Conservation (phyloP, 2,888 invertebrate genomes). For the Diarsia mendica region DNA sequence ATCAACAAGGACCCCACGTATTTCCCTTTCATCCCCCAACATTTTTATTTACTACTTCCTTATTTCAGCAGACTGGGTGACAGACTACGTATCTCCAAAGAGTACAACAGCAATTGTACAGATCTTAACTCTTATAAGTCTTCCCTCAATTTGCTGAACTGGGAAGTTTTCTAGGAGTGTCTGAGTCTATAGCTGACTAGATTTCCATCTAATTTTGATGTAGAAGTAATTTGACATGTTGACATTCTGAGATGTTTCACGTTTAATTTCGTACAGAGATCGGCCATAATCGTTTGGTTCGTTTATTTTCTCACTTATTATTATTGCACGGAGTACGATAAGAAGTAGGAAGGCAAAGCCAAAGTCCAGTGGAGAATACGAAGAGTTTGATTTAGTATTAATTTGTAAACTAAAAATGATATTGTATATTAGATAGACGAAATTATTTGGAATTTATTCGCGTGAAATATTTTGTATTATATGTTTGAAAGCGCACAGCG, state of each 20-base stretch:
- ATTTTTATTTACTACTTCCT: slow-evolving; percentile 30
- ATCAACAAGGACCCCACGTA: slow-evolving; percentile 36
- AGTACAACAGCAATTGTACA: neutral
- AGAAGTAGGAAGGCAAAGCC: slow-evolving; percentile 74
- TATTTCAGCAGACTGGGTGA: slow-evolving; percentile 28
- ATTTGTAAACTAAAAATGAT: slow-evolving; percentile 76
- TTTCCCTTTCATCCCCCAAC: slow-evolving; percentile 26
- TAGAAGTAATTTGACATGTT: slow-evolving; percentile 17
- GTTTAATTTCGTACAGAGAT: slow-evolving; percentile 27
- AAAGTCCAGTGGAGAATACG: slow-evolving; percentile 75
- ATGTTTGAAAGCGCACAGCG: slow-evolving; percentile 70
- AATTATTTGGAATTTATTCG: slow-evolving; percentile 71
- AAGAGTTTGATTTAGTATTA: slow-evolving; percentile 75
- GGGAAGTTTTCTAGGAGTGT: neutral
- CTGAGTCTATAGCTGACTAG: slow-evolving; percentile 23
- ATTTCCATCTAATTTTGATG: slow-evolving; percentile 53
- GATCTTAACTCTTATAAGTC: slow-evolving; percentile 3
- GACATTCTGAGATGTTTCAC: neutral
- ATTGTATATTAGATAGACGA: slow-evolving; percentile 81
- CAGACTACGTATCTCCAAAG: neutral
- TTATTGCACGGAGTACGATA: slow-evolving; percentile 69
- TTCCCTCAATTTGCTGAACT: slow-evolving; percentile 18
- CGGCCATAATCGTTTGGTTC: slow-evolving; percentile 21
- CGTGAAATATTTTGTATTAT: slow-evolving; percentile 53
- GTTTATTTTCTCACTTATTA: slow-evolving; percentile 73